Percentiles rank a stretch among this genome's conserved stretches.
Evolutionary conservation across 2,113 vertebrate species (phyloP).

Genomic region (Porphyrio hochstetteri): DNA sequence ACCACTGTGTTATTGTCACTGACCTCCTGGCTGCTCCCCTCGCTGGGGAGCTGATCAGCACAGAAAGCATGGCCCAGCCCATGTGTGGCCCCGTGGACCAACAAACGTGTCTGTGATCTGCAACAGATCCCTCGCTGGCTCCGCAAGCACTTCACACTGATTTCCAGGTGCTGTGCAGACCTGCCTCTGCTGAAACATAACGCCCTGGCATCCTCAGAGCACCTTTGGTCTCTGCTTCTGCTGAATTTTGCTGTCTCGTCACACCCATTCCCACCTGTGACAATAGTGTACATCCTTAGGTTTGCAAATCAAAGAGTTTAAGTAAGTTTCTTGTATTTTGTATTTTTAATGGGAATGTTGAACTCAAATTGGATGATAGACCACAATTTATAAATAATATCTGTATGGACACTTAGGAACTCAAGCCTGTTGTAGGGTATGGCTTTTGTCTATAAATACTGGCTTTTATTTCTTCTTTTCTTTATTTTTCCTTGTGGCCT

Average conservation of each 20-base stretch:
- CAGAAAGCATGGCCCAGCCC: neutral
- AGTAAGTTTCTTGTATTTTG: neutral
- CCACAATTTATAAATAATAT: neutral
- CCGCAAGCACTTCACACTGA: fast-evolving
- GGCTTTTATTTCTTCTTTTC: neutral
- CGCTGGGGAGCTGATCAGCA: neutral
- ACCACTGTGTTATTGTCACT: too few relatives aligned
- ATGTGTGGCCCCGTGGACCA: neutral
- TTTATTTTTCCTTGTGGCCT: neutral
- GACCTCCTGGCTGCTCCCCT: neutral
- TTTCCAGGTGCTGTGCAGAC: neutral
- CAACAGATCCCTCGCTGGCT: neutral
- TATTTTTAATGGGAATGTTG: neutral
- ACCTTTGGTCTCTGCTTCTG: neutral
- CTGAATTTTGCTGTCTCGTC: neutral
- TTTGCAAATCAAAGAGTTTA: neutral
- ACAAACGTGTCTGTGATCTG: neutral
- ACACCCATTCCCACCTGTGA: fast-evolving
- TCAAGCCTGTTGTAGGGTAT: neutral
- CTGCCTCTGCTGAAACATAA: neutral
- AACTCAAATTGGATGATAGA: neutral
- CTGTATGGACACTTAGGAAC: neutral
- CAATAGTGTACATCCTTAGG: neutral
- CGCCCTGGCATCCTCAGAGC: fast-evolving
- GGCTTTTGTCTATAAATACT: neutral